Evolutionary conservation across 53 echinoderm and acorn worm genomes (phyloP).

Genomic region (Crossaster papposus): DNA sequence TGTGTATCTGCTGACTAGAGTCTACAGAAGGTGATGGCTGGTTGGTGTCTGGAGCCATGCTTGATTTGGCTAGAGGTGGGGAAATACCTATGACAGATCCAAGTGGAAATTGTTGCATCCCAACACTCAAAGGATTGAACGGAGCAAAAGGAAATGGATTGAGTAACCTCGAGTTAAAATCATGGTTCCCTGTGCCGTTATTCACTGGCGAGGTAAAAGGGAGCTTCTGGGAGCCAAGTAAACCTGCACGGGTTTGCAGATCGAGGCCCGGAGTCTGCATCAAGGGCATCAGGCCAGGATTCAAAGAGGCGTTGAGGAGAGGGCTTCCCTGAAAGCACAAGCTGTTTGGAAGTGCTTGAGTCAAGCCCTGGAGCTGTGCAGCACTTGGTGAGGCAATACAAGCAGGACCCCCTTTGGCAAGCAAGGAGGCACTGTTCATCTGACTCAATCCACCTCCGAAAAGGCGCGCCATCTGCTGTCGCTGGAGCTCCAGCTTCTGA

Average conservation of each 20-base stretch:
- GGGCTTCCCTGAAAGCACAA: slow-evolving; percentile 41
- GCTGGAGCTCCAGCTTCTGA: slow-evolving; percentile 51
- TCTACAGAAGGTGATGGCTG: not conserved
- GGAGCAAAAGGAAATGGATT: slow-evolving; percentile 10
- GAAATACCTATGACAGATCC: not conserved
- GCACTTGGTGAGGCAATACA: not conserved
- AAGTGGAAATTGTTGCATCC: slow-evolving; percentile 6
- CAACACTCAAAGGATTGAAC: not conserved
- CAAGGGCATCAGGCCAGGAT: slow-evolving; percentile 28
- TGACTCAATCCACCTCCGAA: not conserved
- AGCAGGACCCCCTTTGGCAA: not conserved
- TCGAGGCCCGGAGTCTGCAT: slow-evolving; percentile 32
- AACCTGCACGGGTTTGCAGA: not conserved
- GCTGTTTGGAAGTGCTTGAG: not conserved
- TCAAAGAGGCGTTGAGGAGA: slow-evolving; percentile 6
- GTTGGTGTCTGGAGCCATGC: not conserved
- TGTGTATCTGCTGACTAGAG: slow-evolving; percentile 15
- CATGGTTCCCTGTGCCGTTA: not conserved
- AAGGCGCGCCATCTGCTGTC: slow-evolving; percentile 22
- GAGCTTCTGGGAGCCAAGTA: slow-evolving; percentile 25
- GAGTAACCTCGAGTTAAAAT: not conserved
- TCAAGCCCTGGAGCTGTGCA: not conserved
- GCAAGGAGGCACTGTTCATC: not conserved
- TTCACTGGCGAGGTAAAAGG: slow-evolving; percentile 25
- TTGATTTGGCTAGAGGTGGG: not conserved